Evolutionary conservation across 2,113 vertebrate species (phyloP).

Genomic region (Pristiophorus japonicus): DNA sequence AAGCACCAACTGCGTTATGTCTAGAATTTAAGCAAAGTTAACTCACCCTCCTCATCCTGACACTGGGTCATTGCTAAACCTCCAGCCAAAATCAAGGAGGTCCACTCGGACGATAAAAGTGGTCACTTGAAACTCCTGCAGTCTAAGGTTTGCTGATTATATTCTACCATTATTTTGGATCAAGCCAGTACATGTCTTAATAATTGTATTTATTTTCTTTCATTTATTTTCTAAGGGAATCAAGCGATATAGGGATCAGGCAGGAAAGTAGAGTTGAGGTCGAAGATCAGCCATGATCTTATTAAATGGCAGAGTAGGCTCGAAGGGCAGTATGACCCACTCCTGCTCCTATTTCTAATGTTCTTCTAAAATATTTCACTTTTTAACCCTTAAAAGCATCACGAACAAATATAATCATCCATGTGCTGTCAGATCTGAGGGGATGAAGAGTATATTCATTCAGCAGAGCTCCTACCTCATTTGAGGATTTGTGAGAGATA

Average conservation of each 20-base stretch:
- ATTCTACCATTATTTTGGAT: background rate
- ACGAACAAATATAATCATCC: background rate
- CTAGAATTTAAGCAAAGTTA: slow-evolving; percentile 7
- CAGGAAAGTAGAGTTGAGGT: too few relatives aligned
- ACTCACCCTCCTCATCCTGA: background rate
- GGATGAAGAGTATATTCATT: background rate
- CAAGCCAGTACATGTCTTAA: background rate
- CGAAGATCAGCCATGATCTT: too few relatives aligned
- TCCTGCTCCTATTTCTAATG: too few relatives aligned
- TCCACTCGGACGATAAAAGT: background rate
- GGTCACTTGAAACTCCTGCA: background rate
- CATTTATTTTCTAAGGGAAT: too few relatives aligned
- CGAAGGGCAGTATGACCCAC: too few relatives aligned
- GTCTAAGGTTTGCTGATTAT: background rate
- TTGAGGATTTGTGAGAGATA: background rate
- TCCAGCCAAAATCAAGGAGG: background rate
- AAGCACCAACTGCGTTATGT: slow-evolving; percentile 31
- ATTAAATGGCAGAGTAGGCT: too few relatives aligned
- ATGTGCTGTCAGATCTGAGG: background rate
- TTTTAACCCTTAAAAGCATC: background rate
- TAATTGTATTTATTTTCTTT: background rate
- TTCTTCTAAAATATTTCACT: background rate
- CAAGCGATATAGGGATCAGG: too few relatives aligned
- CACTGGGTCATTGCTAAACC: background rate
- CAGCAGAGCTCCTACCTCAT: background rate